These are phyloP conservation scores for Drepanosiphum platanoidis DNA, from an alignment of 2,888 invertebrate genomes.

Conservation along the genomic window DNA sequence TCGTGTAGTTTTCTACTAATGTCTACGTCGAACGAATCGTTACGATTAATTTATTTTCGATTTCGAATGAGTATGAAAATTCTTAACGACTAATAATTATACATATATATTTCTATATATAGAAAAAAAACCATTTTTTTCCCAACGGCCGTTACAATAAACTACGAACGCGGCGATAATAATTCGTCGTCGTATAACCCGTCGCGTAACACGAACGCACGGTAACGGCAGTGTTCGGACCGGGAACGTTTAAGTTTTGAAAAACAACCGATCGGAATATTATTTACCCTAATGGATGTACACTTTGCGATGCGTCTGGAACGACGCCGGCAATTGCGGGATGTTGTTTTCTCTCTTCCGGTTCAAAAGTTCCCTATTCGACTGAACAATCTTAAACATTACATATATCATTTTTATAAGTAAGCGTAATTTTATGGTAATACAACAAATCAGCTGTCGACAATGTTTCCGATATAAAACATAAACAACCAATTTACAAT, in stretches of 20 bases:
- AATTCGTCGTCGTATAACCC: too few relatives aligned
- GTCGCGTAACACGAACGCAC: neutral
- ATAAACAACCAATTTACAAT: constrained; percentile 24
- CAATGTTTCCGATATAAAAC: constrained; percentile 41
- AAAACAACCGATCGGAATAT: neutral
- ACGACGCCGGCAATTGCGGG: neutral
- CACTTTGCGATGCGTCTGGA: neutral
- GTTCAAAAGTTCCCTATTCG: neutral
- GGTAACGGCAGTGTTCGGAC: constrained; percentile 1
- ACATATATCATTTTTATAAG: neutral
- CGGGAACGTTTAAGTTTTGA: neutral
- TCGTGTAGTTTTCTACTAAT: neutral
- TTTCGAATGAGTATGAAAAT: too few relatives aligned
- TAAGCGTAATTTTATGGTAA: constrained; percentile 50
- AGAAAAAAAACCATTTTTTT: too few relatives aligned
- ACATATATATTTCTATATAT: too few relatives aligned
- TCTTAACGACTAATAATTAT: too few relatives aligned
- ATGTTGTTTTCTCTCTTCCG: neutral
- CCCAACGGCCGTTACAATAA: neutral
- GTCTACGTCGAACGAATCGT: too few relatives aligned
- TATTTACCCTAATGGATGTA: neutral
- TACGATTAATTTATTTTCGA: too few relatives aligned
- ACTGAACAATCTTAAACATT: constrained; percentile 19
- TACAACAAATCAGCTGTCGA: constrained; percentile 22
- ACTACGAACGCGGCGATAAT: too few relatives aligned